Conservation (phyloP, 2,888 invertebrate genomes). For the Lycaena phlaeas region DNA sequence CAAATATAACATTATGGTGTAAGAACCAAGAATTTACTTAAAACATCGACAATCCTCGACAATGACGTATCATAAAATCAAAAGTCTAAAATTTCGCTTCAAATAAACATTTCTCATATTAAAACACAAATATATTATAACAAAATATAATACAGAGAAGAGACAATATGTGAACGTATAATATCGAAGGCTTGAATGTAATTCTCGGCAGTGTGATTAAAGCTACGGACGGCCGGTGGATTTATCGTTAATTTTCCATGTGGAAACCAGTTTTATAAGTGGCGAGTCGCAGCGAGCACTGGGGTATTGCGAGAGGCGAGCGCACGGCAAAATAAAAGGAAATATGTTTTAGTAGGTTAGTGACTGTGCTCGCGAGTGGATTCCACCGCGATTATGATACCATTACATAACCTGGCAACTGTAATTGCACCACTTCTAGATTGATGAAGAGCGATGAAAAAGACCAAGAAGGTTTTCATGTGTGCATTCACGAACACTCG, state of each 20-base stretch:
- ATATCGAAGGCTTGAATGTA: neutral
- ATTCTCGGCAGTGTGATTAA: constrained; percentile 33
- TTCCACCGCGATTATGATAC: constrained; percentile 56
- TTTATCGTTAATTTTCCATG: constrained; percentile 60
- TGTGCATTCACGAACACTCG: too few relatives aligned
- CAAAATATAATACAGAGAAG: neutral
- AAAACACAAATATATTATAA: too few relatives aligned
- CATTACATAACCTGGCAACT: constrained; percentile 57
- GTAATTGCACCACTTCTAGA: constrained; percentile 34
- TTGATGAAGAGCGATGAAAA: too few relatives aligned
- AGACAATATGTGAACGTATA: too few relatives aligned
- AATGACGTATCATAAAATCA: too few relatives aligned
- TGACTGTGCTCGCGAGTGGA: constrained; percentile 66
- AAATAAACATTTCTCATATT: too few relatives aligned
- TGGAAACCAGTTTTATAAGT: constrained; percentile 60
- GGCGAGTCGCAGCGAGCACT: constrained; percentile 31
- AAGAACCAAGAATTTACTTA: too few relatives aligned
- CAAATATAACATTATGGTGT: too few relatives aligned
- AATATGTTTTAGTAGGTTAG: constrained; percentile 73
- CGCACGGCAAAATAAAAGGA: constrained; percentile 66
- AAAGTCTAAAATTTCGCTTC: too few relatives aligned
- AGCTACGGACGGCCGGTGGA: constrained; percentile 38
- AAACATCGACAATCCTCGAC: too few relatives aligned
- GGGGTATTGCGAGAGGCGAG: constrained; percentile 39
- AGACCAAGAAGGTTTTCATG: too few relatives aligned